These are phyloP conservation scores for Antechinus flavipes DNA, from an alignment of 2,113 vertebrate species.

Conservation along the genomic window DNA sequence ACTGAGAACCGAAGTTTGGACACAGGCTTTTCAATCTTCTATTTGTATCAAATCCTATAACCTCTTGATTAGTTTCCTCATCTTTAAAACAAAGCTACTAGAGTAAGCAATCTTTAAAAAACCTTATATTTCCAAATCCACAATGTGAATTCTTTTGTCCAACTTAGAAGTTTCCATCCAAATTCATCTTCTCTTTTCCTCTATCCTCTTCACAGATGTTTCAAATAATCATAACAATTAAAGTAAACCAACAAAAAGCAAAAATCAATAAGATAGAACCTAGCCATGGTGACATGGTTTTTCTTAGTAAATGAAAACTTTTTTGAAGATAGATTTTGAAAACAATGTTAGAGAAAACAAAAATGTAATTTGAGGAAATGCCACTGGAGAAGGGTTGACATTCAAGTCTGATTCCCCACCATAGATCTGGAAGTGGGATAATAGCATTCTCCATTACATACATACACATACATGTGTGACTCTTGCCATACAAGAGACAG, in stretches of 20 bases:
- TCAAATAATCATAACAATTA: constrained; percentile 34
- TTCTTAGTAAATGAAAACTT: constrained; percentile 49
- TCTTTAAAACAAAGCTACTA: background rate
- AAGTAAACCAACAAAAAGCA: constrained; percentile 23
- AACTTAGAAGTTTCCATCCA: constrained; percentile 35
- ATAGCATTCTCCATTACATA: background rate
- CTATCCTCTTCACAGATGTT: constrained; percentile 44
- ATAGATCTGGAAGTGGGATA: background rate
- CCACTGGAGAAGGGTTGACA: background rate
- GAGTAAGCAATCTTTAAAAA: background rate
- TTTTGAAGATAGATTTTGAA: background rate
- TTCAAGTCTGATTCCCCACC: constrained; percentile 39
- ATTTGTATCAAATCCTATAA: background rate
- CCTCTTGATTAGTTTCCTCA: background rate
- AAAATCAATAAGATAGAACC: constrained; percentile 7
- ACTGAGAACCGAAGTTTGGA: background rate
- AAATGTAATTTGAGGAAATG: background rate
- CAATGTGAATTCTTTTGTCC: background rate
- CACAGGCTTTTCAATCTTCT: background rate
- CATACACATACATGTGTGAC: background rate
- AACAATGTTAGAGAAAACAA: constrained; percentile 15
- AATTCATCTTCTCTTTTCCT: constrained; percentile 58
- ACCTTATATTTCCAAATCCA: background rate
- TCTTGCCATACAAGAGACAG: constrained; percentile 44
- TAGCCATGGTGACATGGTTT: constrained; percentile 54